phyloP scores from a whole-genome alignment of 2,797 vertebrate species.

The Gallirallus australis region DNA sequence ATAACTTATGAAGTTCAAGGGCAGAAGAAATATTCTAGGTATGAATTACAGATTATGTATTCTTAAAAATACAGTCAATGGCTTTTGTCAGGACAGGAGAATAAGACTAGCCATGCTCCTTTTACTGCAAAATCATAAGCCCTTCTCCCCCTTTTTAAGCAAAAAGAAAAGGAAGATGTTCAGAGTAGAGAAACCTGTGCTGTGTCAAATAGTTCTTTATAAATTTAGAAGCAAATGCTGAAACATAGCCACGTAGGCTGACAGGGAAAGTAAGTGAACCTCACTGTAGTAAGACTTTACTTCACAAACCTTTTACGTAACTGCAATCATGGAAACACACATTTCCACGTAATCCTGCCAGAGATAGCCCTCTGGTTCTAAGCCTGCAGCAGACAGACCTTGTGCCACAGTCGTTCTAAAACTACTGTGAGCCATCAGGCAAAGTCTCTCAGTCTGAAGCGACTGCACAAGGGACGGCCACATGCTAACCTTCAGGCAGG shows the following conservation, averaged over 20 bases:
- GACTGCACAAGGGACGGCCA: background rate
- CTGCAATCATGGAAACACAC: background rate
- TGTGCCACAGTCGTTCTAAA: background rate
- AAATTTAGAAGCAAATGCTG: background rate
- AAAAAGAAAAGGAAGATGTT: background rate
- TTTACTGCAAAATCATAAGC: background rate
- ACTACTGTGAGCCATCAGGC: background rate
- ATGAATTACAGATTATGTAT: background rate
- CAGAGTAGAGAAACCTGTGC: background rate
- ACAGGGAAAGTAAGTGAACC: background rate
- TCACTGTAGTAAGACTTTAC: background rate
- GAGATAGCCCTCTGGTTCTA: background rate
- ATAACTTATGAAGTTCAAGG: background rate
- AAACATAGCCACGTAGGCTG: background rate
- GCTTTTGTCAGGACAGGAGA: background rate
- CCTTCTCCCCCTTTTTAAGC: background rate
- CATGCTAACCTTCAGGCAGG: background rate
- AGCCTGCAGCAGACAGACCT: background rate
- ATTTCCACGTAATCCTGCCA: slow-evolving; percentile 36
- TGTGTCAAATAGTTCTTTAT: background rate
- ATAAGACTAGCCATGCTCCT: background rate
- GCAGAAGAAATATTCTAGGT: background rate
- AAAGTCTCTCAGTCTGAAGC: background rate
- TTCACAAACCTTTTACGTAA: slow-evolving; percentile 36
- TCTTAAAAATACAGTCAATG: background rate